Evolutionary conservation across 2,113 vertebrate genomes (phyloP).

Genomic region (Manacus vitellinus): DNA sequence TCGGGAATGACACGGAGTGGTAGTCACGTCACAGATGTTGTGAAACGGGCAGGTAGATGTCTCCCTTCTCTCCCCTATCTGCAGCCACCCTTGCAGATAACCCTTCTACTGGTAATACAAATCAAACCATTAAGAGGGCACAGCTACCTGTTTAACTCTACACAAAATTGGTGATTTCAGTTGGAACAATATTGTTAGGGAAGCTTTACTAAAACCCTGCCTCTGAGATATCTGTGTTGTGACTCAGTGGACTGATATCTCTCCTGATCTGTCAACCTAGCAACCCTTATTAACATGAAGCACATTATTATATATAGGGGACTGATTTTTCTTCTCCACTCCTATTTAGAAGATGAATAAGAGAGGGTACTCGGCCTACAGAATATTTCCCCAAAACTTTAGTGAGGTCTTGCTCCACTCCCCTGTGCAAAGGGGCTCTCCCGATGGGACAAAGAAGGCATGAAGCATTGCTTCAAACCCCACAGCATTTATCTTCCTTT

Average conservation of each 20-base stretch:
- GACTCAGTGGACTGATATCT: neutral
- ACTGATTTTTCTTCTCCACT: neutral
- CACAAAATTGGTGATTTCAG: neutral
- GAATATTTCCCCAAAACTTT: neutral
- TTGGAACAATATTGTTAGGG: neutral
- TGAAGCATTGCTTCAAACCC: neutral
- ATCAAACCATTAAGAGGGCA: neutral
- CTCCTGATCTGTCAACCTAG: neutral
- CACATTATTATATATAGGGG: neutral
- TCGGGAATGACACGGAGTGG: neutral
- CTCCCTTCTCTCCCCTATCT: neutral
- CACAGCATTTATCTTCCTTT: neutral
- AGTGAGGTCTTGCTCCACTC: neutral
- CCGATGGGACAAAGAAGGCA: neutral
- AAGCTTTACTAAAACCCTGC: neutral
- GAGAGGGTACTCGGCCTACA: neutral
- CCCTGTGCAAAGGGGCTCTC: neutral
- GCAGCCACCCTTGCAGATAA: neutral
- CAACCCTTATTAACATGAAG: neutral
- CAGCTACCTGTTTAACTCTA: neutral
- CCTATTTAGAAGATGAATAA: neutral
- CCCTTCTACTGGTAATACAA: neutral
- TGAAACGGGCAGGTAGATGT: neutral
- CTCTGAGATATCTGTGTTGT: neutral
- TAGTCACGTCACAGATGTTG: neutral